Evolutionary conservation across 2,113 vertebrate species (phyloP).

Genomic region (Podocnemis expansa): DNA sequence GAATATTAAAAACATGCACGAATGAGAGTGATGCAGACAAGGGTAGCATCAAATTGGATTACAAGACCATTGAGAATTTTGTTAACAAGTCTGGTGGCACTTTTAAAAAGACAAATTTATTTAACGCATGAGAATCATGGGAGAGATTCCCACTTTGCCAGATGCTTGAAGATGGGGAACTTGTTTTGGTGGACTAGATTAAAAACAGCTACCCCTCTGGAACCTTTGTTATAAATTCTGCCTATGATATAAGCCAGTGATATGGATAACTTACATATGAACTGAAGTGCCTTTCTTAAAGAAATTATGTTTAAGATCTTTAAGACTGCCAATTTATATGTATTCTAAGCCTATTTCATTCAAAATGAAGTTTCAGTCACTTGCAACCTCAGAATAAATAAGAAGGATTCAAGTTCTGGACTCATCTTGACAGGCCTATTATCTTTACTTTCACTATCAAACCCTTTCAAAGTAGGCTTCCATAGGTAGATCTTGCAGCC

Average conservation of each 20-base stretch:
- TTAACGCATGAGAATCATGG: too few relatives aligned
- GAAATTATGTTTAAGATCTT: background rate
- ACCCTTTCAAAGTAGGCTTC: background rate
- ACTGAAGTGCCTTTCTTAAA: background rate
- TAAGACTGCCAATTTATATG: background rate
- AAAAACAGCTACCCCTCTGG: too few relatives aligned
- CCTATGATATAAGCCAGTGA: background rate
- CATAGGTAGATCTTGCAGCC: background rate
- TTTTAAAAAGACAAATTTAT: too few relatives aligned
- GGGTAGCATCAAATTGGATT: background rate
- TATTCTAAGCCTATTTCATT: background rate
- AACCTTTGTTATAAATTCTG: background rate
- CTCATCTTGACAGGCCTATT: background rate
- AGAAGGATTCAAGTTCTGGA: background rate
- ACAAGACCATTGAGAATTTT: background rate
- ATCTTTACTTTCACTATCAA: background rate
- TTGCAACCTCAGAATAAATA: background rate
- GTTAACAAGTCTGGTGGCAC: too few relatives aligned
- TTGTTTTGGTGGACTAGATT: too few relatives aligned
- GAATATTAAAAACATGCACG: background rate
- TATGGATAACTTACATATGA: background rate
- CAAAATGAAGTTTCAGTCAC: background rate
- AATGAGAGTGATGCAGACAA: background rate
- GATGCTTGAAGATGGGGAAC: too few relatives aligned
- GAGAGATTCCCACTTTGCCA: too few relatives aligned